Conservation (phyloP, 2,888 invertebrate species). For the Ischnura elegans region DNA sequence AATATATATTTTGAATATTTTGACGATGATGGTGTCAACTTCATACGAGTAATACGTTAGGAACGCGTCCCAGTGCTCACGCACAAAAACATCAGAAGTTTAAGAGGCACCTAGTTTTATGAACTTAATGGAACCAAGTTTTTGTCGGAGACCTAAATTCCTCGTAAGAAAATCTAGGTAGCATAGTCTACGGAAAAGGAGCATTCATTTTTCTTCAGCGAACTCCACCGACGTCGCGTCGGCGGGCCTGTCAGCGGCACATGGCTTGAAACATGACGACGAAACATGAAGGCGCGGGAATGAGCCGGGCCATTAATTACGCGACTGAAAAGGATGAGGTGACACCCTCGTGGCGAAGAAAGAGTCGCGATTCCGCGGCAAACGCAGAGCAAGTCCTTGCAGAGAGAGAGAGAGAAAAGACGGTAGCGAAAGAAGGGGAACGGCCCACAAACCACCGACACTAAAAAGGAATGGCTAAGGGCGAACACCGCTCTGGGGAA, state of each 20-base stretch:
- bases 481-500: background rate
- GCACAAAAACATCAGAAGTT: too few relatives aligned
- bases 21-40: too few relatives aligned
- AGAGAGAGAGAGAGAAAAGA: background rate
- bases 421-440: background rate
- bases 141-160: too few relatives aligned
- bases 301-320: background rate
- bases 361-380: background rate
- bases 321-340: background rate
- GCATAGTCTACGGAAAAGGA: too few relatives aligned
- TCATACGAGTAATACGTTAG: too few relatives aligned
- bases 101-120: too few relatives aligned
- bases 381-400: background rate
- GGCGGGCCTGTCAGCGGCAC: constrained; percentile 9
- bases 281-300: background rate
- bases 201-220: background rate
- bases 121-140: too few relatives aligned
- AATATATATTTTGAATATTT: too few relatives aligned
- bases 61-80: too few relatives aligned
- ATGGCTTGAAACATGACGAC: background rate
- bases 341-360: background rate
- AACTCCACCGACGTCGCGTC: background rate
- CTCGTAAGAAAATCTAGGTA: too few relatives aligned
- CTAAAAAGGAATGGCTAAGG: too few relatives aligned
- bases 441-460: background rate